Base-by-base conservation (phyloP, 92 coral and sea anemone species). In the Palythoa grandiflora region DNA sequence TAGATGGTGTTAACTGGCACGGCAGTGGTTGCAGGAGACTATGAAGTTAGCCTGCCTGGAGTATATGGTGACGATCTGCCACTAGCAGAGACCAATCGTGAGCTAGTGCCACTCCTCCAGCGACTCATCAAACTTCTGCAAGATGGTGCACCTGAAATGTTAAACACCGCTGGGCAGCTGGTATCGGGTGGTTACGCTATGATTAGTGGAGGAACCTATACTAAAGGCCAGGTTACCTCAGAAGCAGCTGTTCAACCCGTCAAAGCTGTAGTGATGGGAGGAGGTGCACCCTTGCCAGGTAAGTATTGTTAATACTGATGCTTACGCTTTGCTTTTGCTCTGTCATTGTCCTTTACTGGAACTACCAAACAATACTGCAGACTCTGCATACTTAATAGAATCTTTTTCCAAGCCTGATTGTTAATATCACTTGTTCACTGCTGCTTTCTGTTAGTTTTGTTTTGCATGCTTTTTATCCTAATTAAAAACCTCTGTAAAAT, bases 31-130 rank as follows among this genome's bases (percentile, higher is more conserved):
- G 95, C 99, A 2, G 99, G 99, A 6, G 99, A 96, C 83, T 96
- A 92, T 81, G 94, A 92, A 51, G 93, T 93, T 40, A 84, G 92
- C 11, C 87, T 96, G 70, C 86, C 54, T 16, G 99, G 99, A 55
- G 89, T 95, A 17, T 96, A 96, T 83, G 99, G 99, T 5, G 99
- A 96, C 65, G 99, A 96, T 80, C 77, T 95, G 37, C 99, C 98
- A 1, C 57, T 93, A 65, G 94, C 97, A 2, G 99, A 96, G 78
- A 86, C 97, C 78, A 96, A 95, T 85, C 89, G 98, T 57, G 99
- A 96, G 77, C 89, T 96, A 50, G 83, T 96, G 19, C 99, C 99
- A 68, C 96, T 96, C 39, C 93, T 96, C 10, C 98, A 96, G 84
- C 93, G 98, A 35, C 94, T 96, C 76, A 96, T 96, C 71, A 89